phyloP scores from a whole-genome alignment of 2,888 invertebrate genomes.

The Seladonia tumulorum region DNA sequence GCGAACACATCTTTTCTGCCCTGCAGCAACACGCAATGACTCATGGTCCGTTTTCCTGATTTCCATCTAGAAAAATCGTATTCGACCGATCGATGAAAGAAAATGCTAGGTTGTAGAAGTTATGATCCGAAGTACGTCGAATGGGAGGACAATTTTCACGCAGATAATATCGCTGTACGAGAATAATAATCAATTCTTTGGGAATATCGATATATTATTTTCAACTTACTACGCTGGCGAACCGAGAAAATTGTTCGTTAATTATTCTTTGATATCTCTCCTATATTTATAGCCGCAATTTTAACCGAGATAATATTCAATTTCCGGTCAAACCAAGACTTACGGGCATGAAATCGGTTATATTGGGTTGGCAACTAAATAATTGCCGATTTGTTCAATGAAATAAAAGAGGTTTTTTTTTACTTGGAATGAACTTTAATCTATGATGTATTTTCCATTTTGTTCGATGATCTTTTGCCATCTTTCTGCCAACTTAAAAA shows the following conservation, averaged over 20 bases:
- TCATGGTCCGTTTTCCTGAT: conserved; percentile 24
- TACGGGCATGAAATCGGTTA: background rate
- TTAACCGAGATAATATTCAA: too few species aligned
- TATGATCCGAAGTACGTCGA: background rate
- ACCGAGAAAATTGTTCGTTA: background rate
- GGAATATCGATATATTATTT: too few species aligned
- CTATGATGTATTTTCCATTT: too few species aligned
- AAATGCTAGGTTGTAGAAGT: background rate
- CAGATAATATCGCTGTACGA: too few species aligned
- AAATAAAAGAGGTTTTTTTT: too few species aligned
- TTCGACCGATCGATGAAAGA: background rate
- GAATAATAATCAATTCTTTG: too few species aligned
- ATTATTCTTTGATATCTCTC: background rate
- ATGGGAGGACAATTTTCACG: background rate
- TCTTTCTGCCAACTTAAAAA: too few species aligned
- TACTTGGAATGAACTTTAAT: too few species aligned
- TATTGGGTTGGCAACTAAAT: too few species aligned
- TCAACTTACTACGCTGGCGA: too few species aligned
- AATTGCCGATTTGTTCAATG: too few species aligned
- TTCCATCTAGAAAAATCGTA: conserved; percentile 16
- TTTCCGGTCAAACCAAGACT: background rate
- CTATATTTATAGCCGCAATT: background rate
- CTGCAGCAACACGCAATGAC: background rate
- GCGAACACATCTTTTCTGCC: background rate
- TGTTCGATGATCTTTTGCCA: too few species aligned